Base-by-base conservation (phyloP, 37 sponge, comb jelly and placozoan genomes). In the Aphrocallistes beatrix region DNA sequence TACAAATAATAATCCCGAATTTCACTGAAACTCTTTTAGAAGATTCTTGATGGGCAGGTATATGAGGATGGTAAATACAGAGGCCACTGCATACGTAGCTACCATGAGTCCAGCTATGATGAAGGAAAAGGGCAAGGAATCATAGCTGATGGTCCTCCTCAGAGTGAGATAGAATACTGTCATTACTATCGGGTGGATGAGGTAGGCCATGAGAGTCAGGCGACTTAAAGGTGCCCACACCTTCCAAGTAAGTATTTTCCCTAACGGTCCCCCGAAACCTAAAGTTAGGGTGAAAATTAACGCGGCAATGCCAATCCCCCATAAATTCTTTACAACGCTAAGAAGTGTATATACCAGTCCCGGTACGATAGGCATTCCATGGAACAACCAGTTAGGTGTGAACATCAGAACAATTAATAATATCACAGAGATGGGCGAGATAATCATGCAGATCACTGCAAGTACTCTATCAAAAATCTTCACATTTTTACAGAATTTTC, bases 161-260 rank as follows among this genome's bases (percentile, higher is more conserved):
- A 83, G 36, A 0, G 69, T 39, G 13, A 42, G 48, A 36, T 83
- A 84, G 10, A 92, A 38, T 0, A 90, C 51, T 34, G 28, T 48
- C 49, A 96, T 87, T 0, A 96, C 83, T 51, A 94, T 49, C 16
- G 90, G 92, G 39, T 96, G 97, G 0, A 92, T 40, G 28, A 96
- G 91, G 81, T 96, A 96, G 32, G 94, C 92, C 47, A 28, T 84
- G 81, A 87, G 94, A 19, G 97, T 89, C 38, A 94, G 83, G n/a
- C 97, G 91, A 83, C 94, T 88, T 10, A 94, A 88, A 0, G 97
- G 97, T 1, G 92, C 85, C 97, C 97, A 96, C 34, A 93, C 75
- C 39, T 83, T 48, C 91, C 92, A 87, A 3, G 94, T 92, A 45
- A 96, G 88, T 60, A 96, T 85, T 0, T 38, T 50, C 39, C 38